Base-by-base conservation (phyloP, 2,113 vertebrate species). In the Ranitomeya variabilis region DNA sequence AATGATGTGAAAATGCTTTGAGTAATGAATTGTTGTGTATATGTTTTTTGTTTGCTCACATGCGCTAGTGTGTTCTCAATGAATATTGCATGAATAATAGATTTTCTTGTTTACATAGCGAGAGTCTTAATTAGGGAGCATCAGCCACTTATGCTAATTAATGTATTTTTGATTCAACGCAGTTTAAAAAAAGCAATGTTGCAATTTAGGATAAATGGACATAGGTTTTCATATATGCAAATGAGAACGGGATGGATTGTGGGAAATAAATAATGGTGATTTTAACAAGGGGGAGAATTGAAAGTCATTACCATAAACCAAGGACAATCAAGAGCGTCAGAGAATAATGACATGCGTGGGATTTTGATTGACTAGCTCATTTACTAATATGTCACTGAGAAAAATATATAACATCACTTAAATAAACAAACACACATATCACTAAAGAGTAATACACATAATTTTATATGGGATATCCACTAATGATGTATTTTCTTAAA, bases 21-120 rank as follows among this genome's bases (percentile, higher is more conserved):
- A 89, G 71, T 89, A 89, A 89, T 89, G 87, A 83, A 83, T 83
- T 88, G 87, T 76, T 88, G 74, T 83, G 80, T 66, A 59, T 67
- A 18, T 84, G 59, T 88, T 81, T 83, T 83, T 67, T 89, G 57
- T 83, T 84, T 89, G 87, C 71, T 78, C 87, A 83, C 55, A 88
- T 57, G 62, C 4, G 37, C 67, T 74, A 89, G 87, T 89, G 81
- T 77, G 79, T 89, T 82, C 84, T 89, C 37, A 84, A 76, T 83
- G 87, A 89, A 89, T 89, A 82, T 89, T 89, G 77, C 81, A 89
- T 89, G 87, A 89, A 89, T 83, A 89, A 89, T 89, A 89, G 80
- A 84, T 83, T 74, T 66, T 57, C 69, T 84, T 89, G 87, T 89
- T 89, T 89, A 84, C 87, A 77, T 78, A 78, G 80, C 80, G 77